Conservation (phyloP, 2,888 invertebrate species). For the Monoplex corrugatus region DNA sequence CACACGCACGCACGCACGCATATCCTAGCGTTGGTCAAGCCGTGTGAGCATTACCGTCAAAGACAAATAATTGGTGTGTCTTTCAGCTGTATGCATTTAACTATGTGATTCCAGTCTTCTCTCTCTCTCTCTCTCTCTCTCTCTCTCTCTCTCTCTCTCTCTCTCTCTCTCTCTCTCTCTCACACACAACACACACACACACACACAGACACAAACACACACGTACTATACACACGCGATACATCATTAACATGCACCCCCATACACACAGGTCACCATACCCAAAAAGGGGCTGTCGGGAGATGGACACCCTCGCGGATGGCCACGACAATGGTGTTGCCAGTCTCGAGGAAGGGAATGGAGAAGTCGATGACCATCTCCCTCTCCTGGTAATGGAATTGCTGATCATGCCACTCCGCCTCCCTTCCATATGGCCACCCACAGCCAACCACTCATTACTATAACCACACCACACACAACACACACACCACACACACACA, state of each 20-base stretch:
- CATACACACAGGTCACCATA: slow-evolving; percentile 57
- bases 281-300: slow-evolving; percentile 82
- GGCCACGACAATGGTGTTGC: slow-evolving; percentile 81
- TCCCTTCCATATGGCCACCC: slow-evolving; percentile 75
- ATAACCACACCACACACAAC: not conserved
- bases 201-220: not conserved
- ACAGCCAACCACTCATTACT: slow-evolving; percentile 77
- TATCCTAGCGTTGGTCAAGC: too few species aligned
- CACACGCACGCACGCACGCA: not conserved
- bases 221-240: too few species aligned
- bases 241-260: not conserved
- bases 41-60: too few species aligned
- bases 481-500: not conserved
- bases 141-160: not conserved
- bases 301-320: slow-evolving; percentile 81
- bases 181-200: too few species aligned
- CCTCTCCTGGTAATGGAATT: slow-evolving; percentile 80
- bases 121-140: too few species aligned
- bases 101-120: too few species aligned
- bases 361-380: slow-evolving; percentile 79
- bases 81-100: too few species aligned
- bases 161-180: too few species aligned
- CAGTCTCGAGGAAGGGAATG: slow-evolving; percentile 81
- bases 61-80: too few species aligned
- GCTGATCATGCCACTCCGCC: slow-evolving; percentile 81